Evolutionary conservation across 64 coral and sea anemone species (phyloP), one percentile per base, ranked within the genome.

Genomic region (Hydrozoanthus tunicans): DNA sequence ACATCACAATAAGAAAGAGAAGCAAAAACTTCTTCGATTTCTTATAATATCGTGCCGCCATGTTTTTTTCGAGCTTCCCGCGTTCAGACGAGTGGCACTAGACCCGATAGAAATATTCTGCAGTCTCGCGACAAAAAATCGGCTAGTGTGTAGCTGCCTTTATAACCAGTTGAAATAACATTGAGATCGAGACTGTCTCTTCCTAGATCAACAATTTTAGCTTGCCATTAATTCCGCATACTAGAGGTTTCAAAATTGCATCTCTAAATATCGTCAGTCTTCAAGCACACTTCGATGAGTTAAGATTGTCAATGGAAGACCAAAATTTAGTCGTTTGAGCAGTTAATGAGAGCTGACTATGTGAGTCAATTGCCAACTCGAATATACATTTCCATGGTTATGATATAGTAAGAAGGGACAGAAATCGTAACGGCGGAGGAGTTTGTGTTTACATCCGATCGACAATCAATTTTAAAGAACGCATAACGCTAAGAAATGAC

Each of bases 171-270:
- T 20, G 20, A 20, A 20, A 20, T 20, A 20, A 20, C 20, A 84
- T 51, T 62, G 81, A 84, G 25, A 59, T 60, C 81, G 81, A 84
- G 27, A 43, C 81, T 84, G 81, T 84, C 81, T 62, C 81, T 84
- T 68, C 81, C 12, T 60, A 2, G 67, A 51, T 84, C 61, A 60
- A 63, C 26, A 84, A 7, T 67, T 64, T 67, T 10, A 84, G 53
- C 81, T 7, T 84, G 62, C 67, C 81, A 5, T 13, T 84, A 68
- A 84, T 84, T 52, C 81, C 81, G 60, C 81, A 82, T 63, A 82
- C 20, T 20, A 20, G 20, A 20, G 20, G 20, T 20, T 20, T 20
- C 20, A 20, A 20, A 20, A 20, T 20, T 82, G 73, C 32, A 10
- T 76, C 73, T 26, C 70, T 24, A 73, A 73, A 73, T 73, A 73